phyloP scores from a whole-genome alignment of 2,113 vertebrate species.

The Mastomys natalensis region DNA sequence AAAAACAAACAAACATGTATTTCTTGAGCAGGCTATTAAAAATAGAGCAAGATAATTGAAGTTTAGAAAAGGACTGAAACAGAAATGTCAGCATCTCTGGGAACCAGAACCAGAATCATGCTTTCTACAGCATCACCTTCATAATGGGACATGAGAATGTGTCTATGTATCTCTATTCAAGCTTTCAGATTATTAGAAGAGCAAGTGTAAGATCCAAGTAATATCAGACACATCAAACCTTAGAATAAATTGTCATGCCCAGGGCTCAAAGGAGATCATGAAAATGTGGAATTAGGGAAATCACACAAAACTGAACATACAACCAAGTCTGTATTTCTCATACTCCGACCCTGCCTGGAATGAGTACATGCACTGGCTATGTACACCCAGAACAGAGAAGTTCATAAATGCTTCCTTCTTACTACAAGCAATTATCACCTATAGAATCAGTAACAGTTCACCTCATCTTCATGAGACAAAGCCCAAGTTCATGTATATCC shows the following conservation, averaged over 20 bases:
- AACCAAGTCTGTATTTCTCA: background rate
- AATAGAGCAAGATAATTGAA: background rate
- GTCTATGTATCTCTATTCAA: background rate
- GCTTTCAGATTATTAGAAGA: background rate
- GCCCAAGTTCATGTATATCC: background rate
- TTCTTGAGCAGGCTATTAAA: background rate
- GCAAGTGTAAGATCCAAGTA: background rate
- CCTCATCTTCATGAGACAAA: background rate
- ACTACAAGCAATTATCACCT: background rate
- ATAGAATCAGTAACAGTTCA: background rate
- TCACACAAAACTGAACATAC: background rate
- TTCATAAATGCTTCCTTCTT: background rate
- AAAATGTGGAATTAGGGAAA: background rate
- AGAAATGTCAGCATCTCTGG: background rate
- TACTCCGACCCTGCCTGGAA: background rate
- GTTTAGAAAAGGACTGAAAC: background rate
- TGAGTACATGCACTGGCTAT: background rate
- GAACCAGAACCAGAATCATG: background rate
- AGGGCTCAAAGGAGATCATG: background rate
- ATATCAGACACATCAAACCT: background rate
- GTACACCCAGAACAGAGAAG: background rate
- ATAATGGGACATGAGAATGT: background rate
- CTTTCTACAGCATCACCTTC: background rate
- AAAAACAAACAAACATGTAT: background rate
- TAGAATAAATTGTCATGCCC: background rate